These are phyloP conservation scores for Colletes collaris DNA, from an alignment of 2,888 invertebrate genomes.

Conservation along the genomic window DNA sequence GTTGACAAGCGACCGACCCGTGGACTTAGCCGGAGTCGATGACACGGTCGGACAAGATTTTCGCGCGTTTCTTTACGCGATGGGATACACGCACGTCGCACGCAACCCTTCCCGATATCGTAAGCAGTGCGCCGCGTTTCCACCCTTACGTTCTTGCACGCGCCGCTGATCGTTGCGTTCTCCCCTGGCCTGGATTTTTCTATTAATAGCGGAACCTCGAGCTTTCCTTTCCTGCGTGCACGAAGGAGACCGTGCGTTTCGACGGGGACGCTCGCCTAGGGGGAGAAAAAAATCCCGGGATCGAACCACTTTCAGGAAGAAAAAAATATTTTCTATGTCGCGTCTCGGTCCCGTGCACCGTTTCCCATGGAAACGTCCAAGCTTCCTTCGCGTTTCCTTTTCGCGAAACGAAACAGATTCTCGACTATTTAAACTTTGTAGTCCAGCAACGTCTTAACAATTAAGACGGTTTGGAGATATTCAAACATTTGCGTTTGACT, in stretches of 20 bases:
- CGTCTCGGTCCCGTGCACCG: not conserved
- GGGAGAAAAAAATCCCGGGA: slow-evolving; percentile 15
- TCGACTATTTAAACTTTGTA: too few relatives aligned
- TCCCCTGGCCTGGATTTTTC: slow-evolving; percentile 74
- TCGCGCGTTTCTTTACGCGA: slow-evolving; percentile 53
- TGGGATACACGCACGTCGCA: slow-evolving; percentile 20
- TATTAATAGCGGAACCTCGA: slow-evolving; percentile 76
- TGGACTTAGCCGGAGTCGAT: slow-evolving; percentile 22
- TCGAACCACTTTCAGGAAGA: slow-evolving; percentile 18
- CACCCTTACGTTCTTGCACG: slow-evolving; percentile 73
- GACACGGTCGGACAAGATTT: slow-evolving; percentile 55
- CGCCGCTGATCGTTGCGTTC: slow-evolving; percentile 74
- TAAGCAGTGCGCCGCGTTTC: slow-evolving; percentile 51
- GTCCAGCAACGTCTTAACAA: too few relatives aligned
- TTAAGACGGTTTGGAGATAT: too few relatives aligned
- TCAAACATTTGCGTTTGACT: too few relatives aligned
- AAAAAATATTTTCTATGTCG: slow-evolving; percentile 19
- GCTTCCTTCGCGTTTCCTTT: too few relatives aligned
- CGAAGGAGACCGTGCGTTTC: slow-evolving; percentile 30
- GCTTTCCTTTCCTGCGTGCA: slow-evolving; percentile 50
- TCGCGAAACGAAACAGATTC: too few relatives aligned
- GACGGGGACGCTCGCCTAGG: slow-evolving; percentile 41
- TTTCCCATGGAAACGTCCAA: not conserved
- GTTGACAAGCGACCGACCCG: too few relatives aligned
- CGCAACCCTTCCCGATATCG: slow-evolving; percentile 59